A percentile compares a stretch with the other conserved stretches of the same genome.
These are phyloP conservation scores for Petrolisthes manimaculis DNA, from an alignment of 2,888 invertebrate genomes.

Conservation along the genomic window DNA sequence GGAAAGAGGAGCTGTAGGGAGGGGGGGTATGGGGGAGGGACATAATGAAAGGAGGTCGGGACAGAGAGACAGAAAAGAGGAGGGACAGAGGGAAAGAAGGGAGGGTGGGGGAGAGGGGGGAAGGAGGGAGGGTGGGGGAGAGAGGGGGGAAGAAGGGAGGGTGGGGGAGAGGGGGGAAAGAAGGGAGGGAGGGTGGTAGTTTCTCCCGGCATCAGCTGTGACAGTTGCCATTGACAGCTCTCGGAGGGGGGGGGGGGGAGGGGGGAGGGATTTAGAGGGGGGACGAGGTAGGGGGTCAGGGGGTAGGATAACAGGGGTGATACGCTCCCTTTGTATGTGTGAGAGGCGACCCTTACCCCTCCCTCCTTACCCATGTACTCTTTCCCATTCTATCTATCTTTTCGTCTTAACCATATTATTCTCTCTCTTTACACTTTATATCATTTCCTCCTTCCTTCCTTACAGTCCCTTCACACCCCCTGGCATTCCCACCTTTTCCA, in stretches of 20 bases:
- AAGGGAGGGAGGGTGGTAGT: neutral
- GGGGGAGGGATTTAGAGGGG: slow-evolving; percentile 1
- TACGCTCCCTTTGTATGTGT: slow-evolving; percentile 44
- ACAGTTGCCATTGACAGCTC: slow-evolving; percentile 38
- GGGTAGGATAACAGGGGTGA: slow-evolving; percentile 30
- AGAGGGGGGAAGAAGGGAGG: neutral
- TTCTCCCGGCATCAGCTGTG: slow-evolving; percentile 11
- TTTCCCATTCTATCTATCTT: neutral
- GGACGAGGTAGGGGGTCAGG: neutral
- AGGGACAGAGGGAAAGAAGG: neutral
- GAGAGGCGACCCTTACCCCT: slow-evolving; percentile 10
- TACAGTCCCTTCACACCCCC: neutral
- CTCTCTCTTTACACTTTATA: neutral
- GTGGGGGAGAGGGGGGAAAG: neutral
- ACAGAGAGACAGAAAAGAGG: no score
- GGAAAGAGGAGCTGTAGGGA: neutral
- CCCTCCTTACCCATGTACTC: neutral
- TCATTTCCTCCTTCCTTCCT: neutral
- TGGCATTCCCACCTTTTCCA: neutral
- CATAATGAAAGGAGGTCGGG: neutral
- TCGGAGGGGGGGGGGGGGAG: slow-evolving; percentile 1
- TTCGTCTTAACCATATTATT: neutral
- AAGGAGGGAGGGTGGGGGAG: neutral
- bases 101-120: neutral
- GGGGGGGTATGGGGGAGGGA: slow-evolving; percentile 1